Conservation (phyloP, 2,888 invertebrate species). For the Oithona nana region DNA sequence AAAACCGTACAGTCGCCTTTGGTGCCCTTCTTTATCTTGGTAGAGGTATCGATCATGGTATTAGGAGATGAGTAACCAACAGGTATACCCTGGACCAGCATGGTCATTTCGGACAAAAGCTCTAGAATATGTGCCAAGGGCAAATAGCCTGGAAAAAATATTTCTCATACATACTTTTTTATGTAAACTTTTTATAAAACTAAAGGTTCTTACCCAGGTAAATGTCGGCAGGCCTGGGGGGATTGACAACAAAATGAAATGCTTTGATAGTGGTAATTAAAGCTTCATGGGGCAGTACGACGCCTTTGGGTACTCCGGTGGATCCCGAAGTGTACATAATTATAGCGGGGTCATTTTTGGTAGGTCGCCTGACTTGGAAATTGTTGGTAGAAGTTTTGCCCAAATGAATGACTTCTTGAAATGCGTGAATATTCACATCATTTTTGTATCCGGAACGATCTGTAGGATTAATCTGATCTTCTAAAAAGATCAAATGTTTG, state of each 20-base stretch:
- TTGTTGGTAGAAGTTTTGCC: constrained; percentile 27
- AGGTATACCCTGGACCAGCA: constrained; percentile 68
- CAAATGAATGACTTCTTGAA: constrained; percentile 44
- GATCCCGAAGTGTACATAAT: constrained; percentile 99
- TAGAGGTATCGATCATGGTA: constrained; percentile 69
- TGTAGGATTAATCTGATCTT: constrained; percentile 20
- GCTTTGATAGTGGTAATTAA: constrained; percentile 33
- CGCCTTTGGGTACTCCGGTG: constrained; percentile 85
- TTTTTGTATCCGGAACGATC: constrained; percentile 43
- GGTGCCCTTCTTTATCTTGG: constrained; percentile 85
- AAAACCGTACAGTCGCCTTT: constrained; percentile 82
- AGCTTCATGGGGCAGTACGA: constrained; percentile 59
- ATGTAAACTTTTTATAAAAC: too few relatives aligned
- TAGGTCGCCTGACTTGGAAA: constrained; percentile 9
- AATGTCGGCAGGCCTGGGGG: constrained; percentile 29
- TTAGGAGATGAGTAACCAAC: constrained; percentile 92
- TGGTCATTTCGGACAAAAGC: constrained; percentile 46
- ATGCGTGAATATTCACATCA: constrained; percentile 50
- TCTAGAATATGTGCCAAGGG: constrained; percentile 94
- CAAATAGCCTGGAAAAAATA: constrained; percentile 76
- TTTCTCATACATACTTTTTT: too few relatives aligned
- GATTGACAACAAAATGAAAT: constrained; percentile 12
- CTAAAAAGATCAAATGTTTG: constrained; percentile 30
- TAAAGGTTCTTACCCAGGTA: too few relatives aligned
- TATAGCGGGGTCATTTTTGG: constrained; percentile 58